Conservation (phyloP, 2,113 vertebrate species). For the Labeo catla region DNA sequence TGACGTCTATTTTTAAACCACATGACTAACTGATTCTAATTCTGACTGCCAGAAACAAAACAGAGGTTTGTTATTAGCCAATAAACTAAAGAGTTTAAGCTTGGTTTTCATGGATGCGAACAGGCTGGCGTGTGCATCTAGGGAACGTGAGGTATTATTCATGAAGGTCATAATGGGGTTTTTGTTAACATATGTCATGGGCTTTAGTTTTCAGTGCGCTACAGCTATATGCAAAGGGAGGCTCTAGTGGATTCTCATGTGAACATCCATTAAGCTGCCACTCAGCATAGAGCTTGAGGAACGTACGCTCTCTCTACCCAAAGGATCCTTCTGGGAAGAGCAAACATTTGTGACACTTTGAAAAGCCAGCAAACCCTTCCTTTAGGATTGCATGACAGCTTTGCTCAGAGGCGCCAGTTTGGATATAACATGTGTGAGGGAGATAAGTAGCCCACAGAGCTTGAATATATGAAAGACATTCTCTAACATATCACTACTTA, state of each 20-base stretch:
- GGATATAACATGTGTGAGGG: conserved; percentile 32
- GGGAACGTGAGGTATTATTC: not conserved
- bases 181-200: conserved; percentile 1
- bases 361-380: conserved; percentile 19
- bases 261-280: conserved; percentile 18
- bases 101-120: not conserved
- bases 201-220: not conserved
- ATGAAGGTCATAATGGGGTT: not conserved
- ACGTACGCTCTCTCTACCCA: not conserved
- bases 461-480: conserved; percentile 18
- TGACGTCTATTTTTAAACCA: conserved; percentile 30
- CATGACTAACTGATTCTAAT: conserved; percentile 25
- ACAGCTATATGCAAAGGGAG: not conserved
- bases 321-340: conserved; percentile 26
- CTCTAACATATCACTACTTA: conserved; percentile 34
- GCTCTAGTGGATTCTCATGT: not conserved
- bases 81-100: not conserved
- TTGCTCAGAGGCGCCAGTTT: conserved; percentile 6
- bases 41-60: conserved; percentile 14
- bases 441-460: conserved; percentile 27
- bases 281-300: conserved; percentile 8
- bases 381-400: conserved; percentile 31
- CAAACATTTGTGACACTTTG: conserved; percentile 41
- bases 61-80: conserved; percentile 25
- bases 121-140: not conserved